Evolutionary conservation across 2,113 vertebrate species (phyloP), one percentile per base, ranked within the genome.

Genomic region (Perccottus glenii): DNA sequence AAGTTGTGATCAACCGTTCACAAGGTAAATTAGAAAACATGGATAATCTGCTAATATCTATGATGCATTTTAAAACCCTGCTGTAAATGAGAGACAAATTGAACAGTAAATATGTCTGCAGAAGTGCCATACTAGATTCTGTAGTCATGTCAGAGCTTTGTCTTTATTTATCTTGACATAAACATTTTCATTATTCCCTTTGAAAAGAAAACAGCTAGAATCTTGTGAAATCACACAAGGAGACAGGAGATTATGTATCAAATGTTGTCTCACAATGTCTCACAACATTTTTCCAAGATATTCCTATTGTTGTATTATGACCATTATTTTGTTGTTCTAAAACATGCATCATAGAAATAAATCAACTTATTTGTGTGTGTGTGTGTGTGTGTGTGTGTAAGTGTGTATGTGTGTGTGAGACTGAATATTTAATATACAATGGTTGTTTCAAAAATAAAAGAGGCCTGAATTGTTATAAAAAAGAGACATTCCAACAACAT

Each of bases 121-220:
- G 86, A 85, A 89, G 75, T 83, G 80, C 77, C 85, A 76, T 11
- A 63, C 44, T 77, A 87, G 87, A 88, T 87, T 84, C 88, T 87
- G 85, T 81, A 91, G 87, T 90, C 88, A 81, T 88, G 85, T 87
- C 72, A 64, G 62, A 90, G 81, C 88, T 90, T 90, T 91, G 85
- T 89, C 87, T 88, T 90, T 85, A 92, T 92, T 91, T 81, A 91
- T 90, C 89, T 77, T 88, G 85, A 90, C 91, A 86, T 87, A 82
- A 87, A 76, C 80, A 77, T 87, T 90, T 77, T 81, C 75, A 79
- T 84, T 86, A 92, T 93, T 93, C 92, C 81, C 89, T 93, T 93
- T 93, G 90, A 92, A 92, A 88, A 75, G 15, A 0, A 46, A 61
- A 82, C 75, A 88, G 85, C 83, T 87, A 88, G 81, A 88, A 87